Base-by-base conservation (phyloP, 2,113 vertebrate genomes). In the Pluvianellus socialis region DNA sequence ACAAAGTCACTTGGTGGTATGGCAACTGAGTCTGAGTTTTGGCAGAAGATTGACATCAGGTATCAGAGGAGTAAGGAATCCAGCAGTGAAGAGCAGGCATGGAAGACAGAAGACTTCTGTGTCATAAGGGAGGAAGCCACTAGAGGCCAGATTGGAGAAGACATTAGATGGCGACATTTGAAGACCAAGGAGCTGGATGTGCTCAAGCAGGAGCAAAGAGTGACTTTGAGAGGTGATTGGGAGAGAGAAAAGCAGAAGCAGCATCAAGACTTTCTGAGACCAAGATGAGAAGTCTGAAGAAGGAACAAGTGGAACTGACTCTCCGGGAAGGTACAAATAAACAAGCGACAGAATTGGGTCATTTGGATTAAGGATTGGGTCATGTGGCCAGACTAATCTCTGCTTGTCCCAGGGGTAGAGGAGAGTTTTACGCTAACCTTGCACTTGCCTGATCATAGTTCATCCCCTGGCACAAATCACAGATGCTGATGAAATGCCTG, bases 251-350 rank as follows among this genome's bases (percentile, higher is more conserved):
- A 77, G 5, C 14, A 92, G 26, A 87, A 92, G 13, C 47, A 67
- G 10, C 33, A 76, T 47, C 33, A 75, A 72, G 66, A 79, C 15
- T 80, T 81, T 12, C 26, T 38, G 19, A 91, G 42, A 68, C 40
- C 18, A 33, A 21, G 19, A 75, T 52, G 63, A 88, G 65, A 94
- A 93, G 52, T 30, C 65, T 45, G 42, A 85, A 62, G 88, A 81
- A 88, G 24, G 35, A 88, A 88, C 21, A 93, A 94, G 24, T 56
- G 30, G 30, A 91, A 79, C 26, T 80, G 24, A 62, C 74, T 93
- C 24, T 70, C 59, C 77, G 40, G 27, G 58, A 95, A 91, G 70
- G 74, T 91, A 92, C 89, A 94, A 89, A 79, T 94, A 94, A 95
- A 92, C 83, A 94, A 92, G 65, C 85, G 56, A 44, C 42, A 85